These are phyloP conservation scores for Polydrusus tereticollis DNA, from an alignment of 2,888 invertebrate genomes.

Conservation along the genomic window DNA sequence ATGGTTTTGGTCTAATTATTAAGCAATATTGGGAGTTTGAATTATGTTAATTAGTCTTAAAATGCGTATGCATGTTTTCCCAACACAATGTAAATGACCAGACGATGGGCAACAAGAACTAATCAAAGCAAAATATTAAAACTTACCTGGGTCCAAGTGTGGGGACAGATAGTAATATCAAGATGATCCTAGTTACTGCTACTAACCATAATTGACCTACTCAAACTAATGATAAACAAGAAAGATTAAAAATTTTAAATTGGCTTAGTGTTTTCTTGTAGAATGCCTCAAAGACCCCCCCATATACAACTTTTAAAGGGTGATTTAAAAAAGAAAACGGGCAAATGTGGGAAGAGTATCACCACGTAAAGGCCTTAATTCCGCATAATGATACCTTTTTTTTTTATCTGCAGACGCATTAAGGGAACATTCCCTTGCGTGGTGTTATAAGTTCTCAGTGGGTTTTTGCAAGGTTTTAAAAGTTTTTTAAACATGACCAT, in stretches of 20 bases:
- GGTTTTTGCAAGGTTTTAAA: not conserved
- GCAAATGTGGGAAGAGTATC: constrained; percentile 7
- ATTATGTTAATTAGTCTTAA: too few relatives aligned
- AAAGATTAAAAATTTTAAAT: not conserved
- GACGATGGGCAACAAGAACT: too few relatives aligned
- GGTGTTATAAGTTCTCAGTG: not conserved
- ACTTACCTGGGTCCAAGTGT: too few relatives aligned
- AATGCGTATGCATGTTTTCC: too few relatives aligned
- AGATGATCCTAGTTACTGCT: too few relatives aligned
- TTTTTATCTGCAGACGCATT: constrained; percentile 5
- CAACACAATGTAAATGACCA: too few relatives aligned
- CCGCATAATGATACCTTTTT: constrained; percentile 9
- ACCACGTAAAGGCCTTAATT: constrained; percentile 16
- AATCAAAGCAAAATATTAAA: too few relatives aligned
- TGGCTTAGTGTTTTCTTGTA: not conserved
- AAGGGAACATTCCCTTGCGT: not conserved
- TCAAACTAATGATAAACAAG: too few relatives aligned
- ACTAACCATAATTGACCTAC: too few relatives aligned
- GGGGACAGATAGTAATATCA: too few relatives aligned
- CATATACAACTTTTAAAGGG: constrained; percentile 12
- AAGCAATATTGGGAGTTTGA: too few relatives aligned
- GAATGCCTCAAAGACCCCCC: not conserved
- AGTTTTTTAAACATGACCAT: not conserved
- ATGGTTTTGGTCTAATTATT: too few relatives aligned
- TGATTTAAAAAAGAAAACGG: constrained; percentile 5